Evolutionary conservation across 2,888 invertebrate species (phyloP).

Genomic region (Drosophila robusta): DNA sequence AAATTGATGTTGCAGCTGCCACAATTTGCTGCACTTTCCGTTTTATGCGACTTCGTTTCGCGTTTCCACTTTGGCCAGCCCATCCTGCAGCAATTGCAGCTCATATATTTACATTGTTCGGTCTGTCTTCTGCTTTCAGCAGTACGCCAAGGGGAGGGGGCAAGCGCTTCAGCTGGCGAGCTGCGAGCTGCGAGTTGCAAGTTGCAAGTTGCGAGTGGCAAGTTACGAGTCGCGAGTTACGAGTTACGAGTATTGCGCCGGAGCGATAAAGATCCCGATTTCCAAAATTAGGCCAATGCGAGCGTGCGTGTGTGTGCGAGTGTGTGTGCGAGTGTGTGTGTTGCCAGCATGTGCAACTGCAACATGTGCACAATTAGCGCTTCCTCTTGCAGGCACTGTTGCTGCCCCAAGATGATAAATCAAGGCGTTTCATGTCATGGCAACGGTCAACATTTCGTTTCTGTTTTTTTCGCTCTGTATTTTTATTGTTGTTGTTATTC

Average conservation of each 20-base stretch:
- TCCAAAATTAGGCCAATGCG: constrained; percentile 72
- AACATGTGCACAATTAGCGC: constrained; percentile 79
- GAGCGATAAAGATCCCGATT: constrained; percentile 78
- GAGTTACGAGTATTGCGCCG: constrained; percentile 69
- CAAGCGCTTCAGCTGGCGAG: constrained; percentile 10
- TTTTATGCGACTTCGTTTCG: constrained; percentile 74
- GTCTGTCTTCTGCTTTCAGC: constrained; percentile 5
- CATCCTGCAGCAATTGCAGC: constrained; percentile 52
- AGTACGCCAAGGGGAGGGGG: background rate
- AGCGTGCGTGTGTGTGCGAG: constrained; percentile 18
- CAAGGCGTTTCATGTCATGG: constrained; percentile 39
- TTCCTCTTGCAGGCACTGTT: constrained; percentile 55
- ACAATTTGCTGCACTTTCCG: constrained; percentile 82
- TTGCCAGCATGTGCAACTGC: constrained; percentile 37
- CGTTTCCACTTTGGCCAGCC: constrained; percentile 33
- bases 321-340: constrained; percentile 36
- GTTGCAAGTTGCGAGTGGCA: constrained; percentile 32
- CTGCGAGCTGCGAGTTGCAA: constrained; percentile 19
- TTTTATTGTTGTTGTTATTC: constrained; percentile 16
- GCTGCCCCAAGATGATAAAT: constrained; percentile 43
- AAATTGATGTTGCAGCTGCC: constrained; percentile 74
- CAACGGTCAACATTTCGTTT: constrained; percentile 31
- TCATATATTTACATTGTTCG: constrained; percentile 55
- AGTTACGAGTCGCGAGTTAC: constrained; percentile 43
- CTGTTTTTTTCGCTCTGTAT: background rate